Evolutionary conservation across 2,797 vertebrate genomes (phyloP).

Genomic region (Serranus cabrilla): DNA sequence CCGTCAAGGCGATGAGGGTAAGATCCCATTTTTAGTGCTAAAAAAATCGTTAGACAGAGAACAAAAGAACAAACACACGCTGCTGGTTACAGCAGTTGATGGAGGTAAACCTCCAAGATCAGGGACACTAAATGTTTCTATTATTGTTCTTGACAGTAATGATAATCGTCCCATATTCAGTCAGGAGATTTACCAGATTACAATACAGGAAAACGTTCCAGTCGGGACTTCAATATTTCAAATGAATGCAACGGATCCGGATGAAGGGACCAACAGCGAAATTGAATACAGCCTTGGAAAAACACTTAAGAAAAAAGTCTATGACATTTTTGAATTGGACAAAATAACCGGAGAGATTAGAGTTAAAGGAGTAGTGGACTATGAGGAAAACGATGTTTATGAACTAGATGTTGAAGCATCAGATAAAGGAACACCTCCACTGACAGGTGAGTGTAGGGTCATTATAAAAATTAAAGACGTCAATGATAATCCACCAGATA

Average conservation of each 20-base stretch:
- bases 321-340: slow-evolving; percentile 74
- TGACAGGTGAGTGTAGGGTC: slow-evolving; percentile 68
- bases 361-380: slow-evolving; percentile 76
- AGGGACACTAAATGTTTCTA: slow-evolving; percentile 66
- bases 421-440: slow-evolving; percentile 73
- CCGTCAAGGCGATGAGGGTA: slow-evolving; percentile 57
- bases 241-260: slow-evolving; percentile 77
- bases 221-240: too few species aligned
- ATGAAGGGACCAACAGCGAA: slow-evolving; percentile 71
- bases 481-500: slow-evolving; percentile 81
- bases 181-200: slow-evolving; percentile 78
- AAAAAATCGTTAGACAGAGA: slow-evolving; percentile 86
- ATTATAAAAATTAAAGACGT: slow-evolving; percentile 77
- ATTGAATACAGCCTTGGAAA: slow-evolving; percentile 73
- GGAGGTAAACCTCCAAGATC: too few species aligned
- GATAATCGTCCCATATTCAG: slow-evolving; percentile 87
- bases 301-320: slow-evolving; percentile 38
- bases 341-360: slow-evolving; percentile 67
- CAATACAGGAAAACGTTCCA: slow-evolving; percentile 74
- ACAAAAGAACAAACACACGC: slow-evolving; percentile 65
- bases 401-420: slow-evolving; percentile 76
- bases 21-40: slow-evolving; percentile 75
- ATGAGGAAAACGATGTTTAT: slow-evolving; percentile 67
- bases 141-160: slow-evolving; percentile 85
- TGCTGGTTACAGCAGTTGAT: slow-evolving; percentile 85